Evolutionary conservation across 2,888 invertebrate genomes (phyloP), one percentile per base, ranked within the genome.

Genomic region (Stenichneumon culpator): DNA sequence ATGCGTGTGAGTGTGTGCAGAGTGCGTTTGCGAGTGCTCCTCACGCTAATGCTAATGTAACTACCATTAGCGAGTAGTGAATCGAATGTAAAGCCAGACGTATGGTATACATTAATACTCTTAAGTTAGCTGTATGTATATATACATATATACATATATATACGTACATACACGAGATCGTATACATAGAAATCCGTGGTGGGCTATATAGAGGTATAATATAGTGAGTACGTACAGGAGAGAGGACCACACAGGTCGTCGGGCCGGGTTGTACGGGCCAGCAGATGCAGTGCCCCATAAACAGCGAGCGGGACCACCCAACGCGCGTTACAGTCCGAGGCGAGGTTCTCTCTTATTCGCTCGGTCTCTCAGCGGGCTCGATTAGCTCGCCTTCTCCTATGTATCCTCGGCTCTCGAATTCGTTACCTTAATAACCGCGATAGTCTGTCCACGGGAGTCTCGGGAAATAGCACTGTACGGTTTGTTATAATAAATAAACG

Each of bases 251-350:
- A 93, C 93, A 93, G 89, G 90, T 88, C 90, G 93, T 89, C 83
- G 47, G 72, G 74, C 82, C 89, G 90, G 91, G 91, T 91, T 90
- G 91, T 91, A 91, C 90, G 90, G 91, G 92, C 90, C 90, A 90
- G 90, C 91, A 90, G 91, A 91, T 92, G 92, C 91, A 91, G 91
- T 92, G 93, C 92, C 91, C 93, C 93, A 93, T 93, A 93, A 93
- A 93, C 92, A 93, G 93, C 92, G 90, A 91, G 90, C 88, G 89
- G 57, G 93, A 93, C 93, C 93, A 93, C 93, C 93, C 93, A 93
- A 91, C 92, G 89, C 90, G 93, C 87, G 44, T 44, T 44, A 44
- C 84, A 84, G 82, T 84, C 81, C 74, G 67, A 85, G 60, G 82
- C 79, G 70, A 79, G 82, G 28, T 25, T 63, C 28, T 63, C 28